phyloP scores from a whole-genome alignment of 2,888 invertebrate species.

The Temnothorax unifasciatus region DNA sequence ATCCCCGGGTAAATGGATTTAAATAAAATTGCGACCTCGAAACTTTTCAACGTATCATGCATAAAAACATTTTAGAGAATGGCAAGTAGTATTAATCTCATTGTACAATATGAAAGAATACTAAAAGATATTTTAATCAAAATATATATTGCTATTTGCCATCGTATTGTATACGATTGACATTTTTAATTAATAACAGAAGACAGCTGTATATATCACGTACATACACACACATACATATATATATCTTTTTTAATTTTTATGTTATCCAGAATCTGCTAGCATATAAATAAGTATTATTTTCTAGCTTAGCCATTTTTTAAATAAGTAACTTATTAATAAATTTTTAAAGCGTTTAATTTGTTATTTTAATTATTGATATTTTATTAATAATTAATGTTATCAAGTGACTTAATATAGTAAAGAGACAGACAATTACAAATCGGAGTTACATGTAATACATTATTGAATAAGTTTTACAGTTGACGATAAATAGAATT shows the following conservation, averaged over 20 bases:
- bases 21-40: constrained; percentile 16
- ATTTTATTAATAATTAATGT: background rate
- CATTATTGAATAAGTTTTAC: background rate
- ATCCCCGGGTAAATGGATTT: constrained; percentile 6
- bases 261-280: background rate
- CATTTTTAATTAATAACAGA: too few relatives aligned
- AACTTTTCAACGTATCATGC: background rate
- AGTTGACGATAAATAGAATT: background rate
- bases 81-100: background rate
- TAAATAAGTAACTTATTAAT: background rate
- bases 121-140: background rate
- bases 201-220: too few relatives aligned
- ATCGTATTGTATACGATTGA: too few relatives aligned
- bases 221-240: too few relatives aligned
- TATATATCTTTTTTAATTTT: background rate
- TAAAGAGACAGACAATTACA: background rate
- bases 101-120: background rate
- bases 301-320: background rate
- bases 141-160: too few relatives aligned
- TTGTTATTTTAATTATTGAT: background rate
- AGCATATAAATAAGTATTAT: background rate
- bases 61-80: background rate
- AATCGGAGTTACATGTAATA: background rate
- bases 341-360: background rate
- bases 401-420: background rate